phyloP scores from a whole-genome alignment of 64 coral and sea anemone genomes.

The Dendrophyllia cribrosa region DNA sequence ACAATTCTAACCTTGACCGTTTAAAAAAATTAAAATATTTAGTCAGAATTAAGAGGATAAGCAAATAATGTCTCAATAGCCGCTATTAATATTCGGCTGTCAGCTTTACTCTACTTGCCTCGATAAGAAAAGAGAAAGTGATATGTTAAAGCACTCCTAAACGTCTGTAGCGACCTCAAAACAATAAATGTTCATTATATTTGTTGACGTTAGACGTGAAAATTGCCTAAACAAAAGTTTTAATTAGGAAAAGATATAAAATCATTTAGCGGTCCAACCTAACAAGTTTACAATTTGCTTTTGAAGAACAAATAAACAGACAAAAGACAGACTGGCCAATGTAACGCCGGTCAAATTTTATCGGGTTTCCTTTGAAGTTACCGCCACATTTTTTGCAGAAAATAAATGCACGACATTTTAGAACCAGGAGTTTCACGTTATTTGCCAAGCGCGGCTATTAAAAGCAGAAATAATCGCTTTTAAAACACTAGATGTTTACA shows the following conservation, averaged over 20 bases:
- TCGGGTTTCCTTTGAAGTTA: constrained; percentile 41
- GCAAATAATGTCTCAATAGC: constrained; percentile 54
- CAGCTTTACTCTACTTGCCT: constrained; percentile 16
- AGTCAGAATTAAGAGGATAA: constrained; percentile 55
- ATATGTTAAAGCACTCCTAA: neutral
- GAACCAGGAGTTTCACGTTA: neutral
- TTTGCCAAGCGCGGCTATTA: neutral
- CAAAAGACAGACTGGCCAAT: constrained; percentile 21
- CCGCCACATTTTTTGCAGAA: constrained; percentile 45
- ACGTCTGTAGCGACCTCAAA: constrained; percentile 9
- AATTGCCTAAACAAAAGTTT: constrained; percentile 45
- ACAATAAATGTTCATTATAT: constrained; percentile 12
- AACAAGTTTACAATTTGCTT: constrained; percentile 64
- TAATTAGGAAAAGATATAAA: constrained; percentile 60
- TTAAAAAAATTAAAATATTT: constrained; percentile 40
- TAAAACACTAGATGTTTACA: neutral
- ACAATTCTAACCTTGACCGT: constrained; percentile 46
- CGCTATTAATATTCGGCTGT: constrained; percentile 49
- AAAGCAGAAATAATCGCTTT: neutral
- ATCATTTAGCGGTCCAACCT: constrained; percentile 50
- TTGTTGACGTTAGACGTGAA: constrained; percentile 19
- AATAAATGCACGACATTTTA: constrained; percentile 11
- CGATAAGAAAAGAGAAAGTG: constrained; percentile 41
- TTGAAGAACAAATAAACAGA: constrained; percentile 58
- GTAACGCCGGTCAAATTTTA: constrained; percentile 27